These are phyloP conservation scores for Sakesphorus luctuosus DNA, from an alignment of 2,113 vertebrate genomes.

Conservation along the genomic window DNA sequence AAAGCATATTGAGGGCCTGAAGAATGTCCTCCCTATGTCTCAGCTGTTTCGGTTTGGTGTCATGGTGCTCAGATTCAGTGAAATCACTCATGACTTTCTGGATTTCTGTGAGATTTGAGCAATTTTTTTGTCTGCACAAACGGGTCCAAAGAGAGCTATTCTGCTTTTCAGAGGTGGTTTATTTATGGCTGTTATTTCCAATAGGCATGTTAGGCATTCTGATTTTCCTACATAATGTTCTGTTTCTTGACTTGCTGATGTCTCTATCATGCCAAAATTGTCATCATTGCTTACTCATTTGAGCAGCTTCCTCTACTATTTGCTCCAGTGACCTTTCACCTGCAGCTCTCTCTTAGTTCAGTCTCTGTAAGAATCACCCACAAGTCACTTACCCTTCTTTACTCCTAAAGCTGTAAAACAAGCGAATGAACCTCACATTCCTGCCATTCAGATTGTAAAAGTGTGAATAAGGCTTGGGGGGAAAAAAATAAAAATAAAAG, in stretches of 20 bases:
- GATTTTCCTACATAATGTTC: neutral
- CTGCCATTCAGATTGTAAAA: neutral
- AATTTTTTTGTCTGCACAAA: neutral
- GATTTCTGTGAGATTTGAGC: neutral
- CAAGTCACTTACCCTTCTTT: neutral
- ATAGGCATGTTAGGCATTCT: accelerated
- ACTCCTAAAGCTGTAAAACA: neutral
- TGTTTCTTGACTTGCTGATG: neutral
- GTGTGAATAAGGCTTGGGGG: neutral
- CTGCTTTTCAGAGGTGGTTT: neutral
- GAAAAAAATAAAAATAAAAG: neutral
- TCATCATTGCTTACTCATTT: neutral
- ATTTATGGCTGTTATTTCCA: neutral
- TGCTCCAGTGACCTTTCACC: neutral
- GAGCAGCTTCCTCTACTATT: neutral
- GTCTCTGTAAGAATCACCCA: neutral
- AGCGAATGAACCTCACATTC: neutral
- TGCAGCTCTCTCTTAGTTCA: neutral
- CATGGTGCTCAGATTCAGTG: neutral
- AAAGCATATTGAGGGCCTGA: neutral
- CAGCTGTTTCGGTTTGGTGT: neutral
- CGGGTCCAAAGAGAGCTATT: neutral
- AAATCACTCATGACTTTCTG: neutral
- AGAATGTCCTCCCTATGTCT: neutral
- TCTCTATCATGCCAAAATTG: neutral